Conservation (phyloP, 2,113 vertebrate species). For the Tachysurus vachellii region DNA sequence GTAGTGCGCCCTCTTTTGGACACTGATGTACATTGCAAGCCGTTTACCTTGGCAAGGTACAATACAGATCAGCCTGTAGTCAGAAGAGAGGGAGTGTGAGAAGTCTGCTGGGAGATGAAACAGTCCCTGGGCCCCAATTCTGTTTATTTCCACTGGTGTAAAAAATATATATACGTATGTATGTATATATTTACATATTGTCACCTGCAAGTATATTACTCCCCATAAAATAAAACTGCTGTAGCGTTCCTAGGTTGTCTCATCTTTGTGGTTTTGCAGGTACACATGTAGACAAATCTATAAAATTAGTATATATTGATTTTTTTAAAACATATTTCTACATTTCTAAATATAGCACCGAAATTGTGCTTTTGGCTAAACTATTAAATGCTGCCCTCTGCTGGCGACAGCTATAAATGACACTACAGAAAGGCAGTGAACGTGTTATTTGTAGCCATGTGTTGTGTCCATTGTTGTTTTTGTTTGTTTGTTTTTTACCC, state of each 20-base stretch:
- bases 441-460: not conserved
- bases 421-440: not conserved
- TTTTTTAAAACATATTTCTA: not conserved
- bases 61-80: not conserved
- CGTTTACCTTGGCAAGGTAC: not conserved
- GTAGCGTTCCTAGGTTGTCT: not conserved
- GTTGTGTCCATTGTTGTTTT: too few species aligned
- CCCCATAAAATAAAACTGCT: not conserved
- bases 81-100: not conserved
- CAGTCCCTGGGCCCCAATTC: not conserved
- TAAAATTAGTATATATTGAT: not conserved
- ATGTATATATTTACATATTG: not conserved
- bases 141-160: not conserved
- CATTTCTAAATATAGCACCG: not conserved
- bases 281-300: not conserved
- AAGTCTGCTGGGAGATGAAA: not conserved
- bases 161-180: too few species aligned
- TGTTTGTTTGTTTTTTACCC: not conserved
- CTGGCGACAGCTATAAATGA: not conserved
- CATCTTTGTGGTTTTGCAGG: not conserved
- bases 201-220: not conserved
- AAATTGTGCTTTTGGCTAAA: not conserved
- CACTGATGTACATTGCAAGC: not conserved
- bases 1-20: not conserved
- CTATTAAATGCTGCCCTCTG: conserved; percentile 41